Evolutionary conservation across 1,140 invertebrate genomes (phyloP).

Genomic region (Asbolus verrucosus): DNA sequence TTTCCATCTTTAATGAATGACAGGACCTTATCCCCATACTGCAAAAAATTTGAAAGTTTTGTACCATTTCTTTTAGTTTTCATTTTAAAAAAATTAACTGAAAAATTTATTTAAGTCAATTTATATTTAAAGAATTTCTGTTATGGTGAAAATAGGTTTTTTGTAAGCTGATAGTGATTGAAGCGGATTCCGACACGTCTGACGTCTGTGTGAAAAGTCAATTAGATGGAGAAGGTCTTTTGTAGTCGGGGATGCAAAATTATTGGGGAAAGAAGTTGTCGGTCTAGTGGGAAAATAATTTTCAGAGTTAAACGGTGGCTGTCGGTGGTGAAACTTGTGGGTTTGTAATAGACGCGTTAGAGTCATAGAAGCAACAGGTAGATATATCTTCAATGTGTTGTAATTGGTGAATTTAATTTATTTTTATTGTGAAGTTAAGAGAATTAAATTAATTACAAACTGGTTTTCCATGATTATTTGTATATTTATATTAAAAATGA

Average conservation of each 20-base stretch:
- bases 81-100: too few species aligned
- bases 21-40: too few species aligned
- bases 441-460: too few species aligned
- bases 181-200: conserved; percentile 11
- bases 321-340: conserved; percentile 41
- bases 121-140: too few species aligned
- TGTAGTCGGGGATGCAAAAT: conserved; percentile 34
- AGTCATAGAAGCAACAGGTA: conserved; percentile 40
- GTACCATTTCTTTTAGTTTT: background rate
- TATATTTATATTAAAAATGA: too few species aligned
- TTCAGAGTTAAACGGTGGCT: conserved; percentile 4
- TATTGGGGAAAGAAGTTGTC: conserved; percentile 26
- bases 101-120: too few species aligned
- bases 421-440: too few species aligned
- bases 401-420: background rate
- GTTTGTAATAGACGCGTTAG: conserved; percentile 9
- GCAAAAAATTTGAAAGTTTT: too few species aligned
- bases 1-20: too few species aligned
- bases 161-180: conserved; percentile 22
- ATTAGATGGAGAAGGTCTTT: conserved; percentile 33
- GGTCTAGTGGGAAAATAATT: conserved; percentile 6
- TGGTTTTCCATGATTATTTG: too few species aligned
- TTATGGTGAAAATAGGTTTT: conserved; percentile 21
- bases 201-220: conserved; percentile 32
- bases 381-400: background rate